Base-by-base conservation (phyloP, 2,888 invertebrate genomes). In the Cyrtodaria siliqua region DNA sequence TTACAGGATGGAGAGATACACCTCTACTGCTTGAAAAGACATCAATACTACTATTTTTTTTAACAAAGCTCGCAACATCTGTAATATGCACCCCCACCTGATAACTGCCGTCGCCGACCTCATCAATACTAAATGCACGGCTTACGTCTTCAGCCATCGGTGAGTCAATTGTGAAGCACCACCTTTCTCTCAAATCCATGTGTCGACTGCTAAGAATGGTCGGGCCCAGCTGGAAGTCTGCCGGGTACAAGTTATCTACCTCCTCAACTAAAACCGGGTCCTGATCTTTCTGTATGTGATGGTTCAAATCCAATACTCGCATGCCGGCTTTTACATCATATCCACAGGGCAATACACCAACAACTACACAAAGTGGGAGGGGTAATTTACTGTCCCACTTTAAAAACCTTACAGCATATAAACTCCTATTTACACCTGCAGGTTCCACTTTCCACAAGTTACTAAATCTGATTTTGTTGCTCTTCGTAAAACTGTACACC, bases 351-450 rank as follows among this genome's bases (percentile, higher is more conserved):
- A 91, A 61, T 0, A 89, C 86, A 1, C 90, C 91, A 23, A 91
- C 83, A 9, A 91, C 91, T 29, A 91, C 77, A 50, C 91, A 90
- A 2, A 91, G 62, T 0, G 91, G 91, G 4, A 83, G 75, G n/a
- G 80, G 79, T 50, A 87, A 80, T 2, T 75, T 78, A 18, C 82
- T 68, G 16, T 90, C 85, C 90, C 90, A 92, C 20, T 87, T 88
- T 56, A 91, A 67, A 67, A 87, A 91, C n/a, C 86, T 83, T 14
- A 90, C 90, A 9, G 90, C 80, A 85, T 90, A 91, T 50, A 92
- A 66, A 60, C 89, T 90, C 2, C 70, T 68, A n/a, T 70, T 56
- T 6, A 82, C 79, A 27, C 87, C 74, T 3, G 62, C 26, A 9
- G 79, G 73, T 26, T 87, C 80, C 14, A 91, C 73, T 14, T 75